A percentile compares a stretch with the other conserved stretches of the same genome.
Conservation (phyloP, 2,113 vertebrate species). For the Hippoglossus stenolepis region DNA sequence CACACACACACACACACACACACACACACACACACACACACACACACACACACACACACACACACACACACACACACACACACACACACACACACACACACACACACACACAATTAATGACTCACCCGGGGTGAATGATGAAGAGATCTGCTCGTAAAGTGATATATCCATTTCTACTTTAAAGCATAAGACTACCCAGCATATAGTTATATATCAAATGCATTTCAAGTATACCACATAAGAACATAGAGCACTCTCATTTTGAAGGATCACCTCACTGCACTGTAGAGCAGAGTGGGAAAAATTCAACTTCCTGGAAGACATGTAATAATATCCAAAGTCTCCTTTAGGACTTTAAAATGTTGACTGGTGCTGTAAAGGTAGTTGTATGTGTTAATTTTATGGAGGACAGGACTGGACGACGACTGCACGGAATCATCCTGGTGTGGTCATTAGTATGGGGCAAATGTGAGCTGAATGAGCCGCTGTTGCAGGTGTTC, state of each 20-base stretch:
- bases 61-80: no score
- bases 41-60: no score
- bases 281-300: neutral
- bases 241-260: neutral
- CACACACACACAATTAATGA: neutral
- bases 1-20: no score
- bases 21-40: no score
- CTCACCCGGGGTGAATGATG: constrained; percentile 1
- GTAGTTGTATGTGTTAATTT: no score
- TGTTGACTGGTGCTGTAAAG: no score
- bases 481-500: constrained; percentile 38
- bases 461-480: constrained; percentile 18
- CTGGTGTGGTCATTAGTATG: constrained; percentile 14
- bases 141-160: neutral
- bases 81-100: no score
- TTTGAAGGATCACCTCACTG: neutral
- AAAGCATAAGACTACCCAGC: constrained; percentile 7
- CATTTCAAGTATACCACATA: neutral
- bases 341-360: no score
- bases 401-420: neutral
- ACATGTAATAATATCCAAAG: neutral
- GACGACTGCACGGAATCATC: neutral
- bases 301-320: neutral
- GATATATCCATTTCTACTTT: constrained; percentile 5
- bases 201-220: neutral